Evolutionary conservation across 2,888 invertebrate species (phyloP), one percentile per base, ranked within the genome.

Genomic region (Rapana venosa): DNA sequence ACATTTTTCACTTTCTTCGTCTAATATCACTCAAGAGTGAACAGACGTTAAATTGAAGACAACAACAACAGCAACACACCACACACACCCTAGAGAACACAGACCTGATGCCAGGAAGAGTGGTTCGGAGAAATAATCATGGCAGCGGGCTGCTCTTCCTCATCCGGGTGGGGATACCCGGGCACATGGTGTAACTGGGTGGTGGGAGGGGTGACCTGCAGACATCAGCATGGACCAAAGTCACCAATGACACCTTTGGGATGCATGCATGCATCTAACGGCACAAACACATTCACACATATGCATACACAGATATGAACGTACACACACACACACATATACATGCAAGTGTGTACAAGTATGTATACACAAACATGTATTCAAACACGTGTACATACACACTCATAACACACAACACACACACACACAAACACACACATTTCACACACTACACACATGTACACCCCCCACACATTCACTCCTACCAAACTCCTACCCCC

Each of bases 201-300:
- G 13, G 88, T 88, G 0, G 81, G 88, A 11, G 88, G 88, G 1
- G 88, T 88, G 22, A 88, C 79, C 88, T 88, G 88, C 58, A 79
- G 8, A 66, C 66, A 66, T 26, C 20, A 17, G 66, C 66, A 66
- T 13, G 6, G 5, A 66, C 17, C 66, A 66, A 4, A 2, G n/a
- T 5, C 47, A 47, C 8, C 47, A 47, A 47, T 8, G 47, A 47
- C 47, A 47, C 47, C 8, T 2, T 8, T 47, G 47, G 8, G 47
- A 47, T 47, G 47, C 47, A 2, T 66, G 26, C 66, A 66, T 26
- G 26, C 66, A 66, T 1, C 17, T 26, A 66, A 2, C 2, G 26
- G 26, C 66, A 17, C 66, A 66, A 17, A 66, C 26, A 66, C 66
- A 47, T 8, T 22, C 66, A 13, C 66, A 66, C 13, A 66, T 26